Base-by-base conservation (phyloP, 2,888 invertebrate genomes). In the Drosophila incognita region DNA sequence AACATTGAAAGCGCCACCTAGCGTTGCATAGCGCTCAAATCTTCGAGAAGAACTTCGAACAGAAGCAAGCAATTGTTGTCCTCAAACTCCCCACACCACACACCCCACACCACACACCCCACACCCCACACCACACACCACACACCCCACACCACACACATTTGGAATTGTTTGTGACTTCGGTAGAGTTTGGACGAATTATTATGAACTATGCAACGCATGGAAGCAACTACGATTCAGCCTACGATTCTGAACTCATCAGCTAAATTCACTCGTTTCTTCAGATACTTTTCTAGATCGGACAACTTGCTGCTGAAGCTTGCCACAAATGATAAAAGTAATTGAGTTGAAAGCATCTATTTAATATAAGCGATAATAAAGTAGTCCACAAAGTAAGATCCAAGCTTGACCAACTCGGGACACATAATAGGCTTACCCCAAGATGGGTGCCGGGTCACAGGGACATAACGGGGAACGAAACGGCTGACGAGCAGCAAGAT, bases 1-100 rank as follows among this genome's bases (percentile, higher is more conserved):
- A 18, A 27, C 18, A 49, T 11, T 49, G 21, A 54, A 48, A 29
- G 64, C 63, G 56, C 60, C 51, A 57, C 31, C 48, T 29, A 29
- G 49, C 29, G n/a, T 27, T 29, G 27, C 7, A 13, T 29, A 29
- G 27, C 51, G 11, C n/a, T 18, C 18, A 18, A 51, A 29, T 11
- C 27, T 8, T 27, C 4, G 15, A 24, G 13, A 33, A 33, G 4
- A 10, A 10, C 10, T 33, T 33, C 33, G 10, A 10, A 10, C 10
- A 11, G 11, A 11, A 21, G n/a, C 2, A 42, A 42, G 21, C 29
- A 27, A 49, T 5, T 15, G 6, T n/a, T 18, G 11, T 2, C 18
- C 10, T n/a, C 4, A 10, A 27, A 27, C 46, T 27, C 11, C n/a
- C 2, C 1, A n/a, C 38, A 7, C 11, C n/a, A 1, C 1, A n/a